These are phyloP conservation scores for Argya squamiceps DNA, from an alignment of 2,797 vertebrate species.

Conservation along the genomic window DNA sequence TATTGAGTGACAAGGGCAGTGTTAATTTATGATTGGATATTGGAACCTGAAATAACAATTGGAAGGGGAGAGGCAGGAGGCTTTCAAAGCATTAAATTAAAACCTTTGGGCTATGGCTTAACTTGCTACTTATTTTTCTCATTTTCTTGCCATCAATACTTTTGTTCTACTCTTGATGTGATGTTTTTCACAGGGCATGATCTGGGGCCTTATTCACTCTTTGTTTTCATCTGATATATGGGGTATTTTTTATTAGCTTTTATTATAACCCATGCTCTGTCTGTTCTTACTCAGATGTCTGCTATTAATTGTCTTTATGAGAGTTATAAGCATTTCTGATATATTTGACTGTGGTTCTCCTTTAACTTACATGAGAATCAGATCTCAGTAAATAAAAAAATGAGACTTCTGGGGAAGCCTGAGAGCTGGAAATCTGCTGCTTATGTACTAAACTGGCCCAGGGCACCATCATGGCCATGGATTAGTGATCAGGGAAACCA, in stretches of 20 bases:
- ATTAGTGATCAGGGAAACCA: not conserved
- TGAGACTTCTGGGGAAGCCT: not conserved
- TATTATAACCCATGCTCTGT: not conserved
- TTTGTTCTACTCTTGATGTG: not conserved
- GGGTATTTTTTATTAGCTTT: not conserved
- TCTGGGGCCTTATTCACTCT: not conserved
- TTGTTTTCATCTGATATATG: not conserved
- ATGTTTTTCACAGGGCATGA: not conserved
- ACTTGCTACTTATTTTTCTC: slow-evolving; percentile 15
- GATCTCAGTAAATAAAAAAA: not conserved
- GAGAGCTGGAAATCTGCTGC: not conserved
- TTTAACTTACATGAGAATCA: not conserved
- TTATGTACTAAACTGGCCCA: not conserved
- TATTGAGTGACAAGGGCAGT: not conserved
- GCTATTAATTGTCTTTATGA: not conserved
- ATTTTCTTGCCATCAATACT: not conserved
- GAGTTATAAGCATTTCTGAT: not conserved
- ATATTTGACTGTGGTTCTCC: not conserved
- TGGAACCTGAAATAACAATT: slow-evolving; percentile 4
- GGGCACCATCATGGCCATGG: rapidly evolving
- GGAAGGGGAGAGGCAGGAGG: not conserved
- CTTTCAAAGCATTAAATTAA: slow-evolving; percentile 46
- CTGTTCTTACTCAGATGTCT: not conserved
- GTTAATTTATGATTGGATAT: not conserved
- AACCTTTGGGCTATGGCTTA: slow-evolving; percentile 17